These are phyloP conservation scores for Branchellion lobata DNA, from an alignment of 2,888 invertebrate species.

Conservation along the genomic window DNA sequence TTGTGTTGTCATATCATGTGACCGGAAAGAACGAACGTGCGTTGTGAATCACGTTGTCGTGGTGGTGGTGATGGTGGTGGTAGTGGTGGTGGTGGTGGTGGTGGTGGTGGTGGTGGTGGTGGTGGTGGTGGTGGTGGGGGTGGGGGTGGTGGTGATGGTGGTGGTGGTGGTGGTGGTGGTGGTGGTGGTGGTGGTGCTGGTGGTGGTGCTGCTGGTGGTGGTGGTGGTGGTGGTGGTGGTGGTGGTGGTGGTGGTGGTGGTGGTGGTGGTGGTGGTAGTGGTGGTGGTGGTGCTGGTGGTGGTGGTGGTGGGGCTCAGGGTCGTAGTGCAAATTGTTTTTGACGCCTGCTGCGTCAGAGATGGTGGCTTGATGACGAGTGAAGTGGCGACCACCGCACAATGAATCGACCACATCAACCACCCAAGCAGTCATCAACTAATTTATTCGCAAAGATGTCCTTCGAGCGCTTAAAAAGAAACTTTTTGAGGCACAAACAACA, in stretches of 20 bases:
- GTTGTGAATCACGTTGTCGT: not conserved
- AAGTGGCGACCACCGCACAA: too few species aligned
- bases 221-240: not conserved
- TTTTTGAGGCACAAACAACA: too few species aligned
- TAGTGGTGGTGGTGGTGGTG: not conserved
- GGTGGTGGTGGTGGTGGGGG: too few species aligned
- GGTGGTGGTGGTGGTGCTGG: conserved; percentile 4
- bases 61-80: not conserved
- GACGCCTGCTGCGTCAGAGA: not conserved
- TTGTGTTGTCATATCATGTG: conserved; percentile 35
- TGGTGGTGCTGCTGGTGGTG: conserved; percentile 15
- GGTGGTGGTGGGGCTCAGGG: too few species aligned
- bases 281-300: not conserved
- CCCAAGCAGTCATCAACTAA: too few species aligned
- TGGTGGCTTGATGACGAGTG: not conserved
- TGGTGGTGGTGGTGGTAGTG: not conserved
- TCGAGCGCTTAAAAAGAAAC: too few species aligned
- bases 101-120: not conserved
- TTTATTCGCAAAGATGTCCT: too few species aligned
- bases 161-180: not conserved
- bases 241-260: not conserved
- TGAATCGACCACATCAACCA: too few species aligned
- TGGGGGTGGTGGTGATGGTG: too few species aligned
- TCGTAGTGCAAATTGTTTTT: not conserved
- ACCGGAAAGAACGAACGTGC: not conserved